Base-by-base conservation (phyloP, 1,140 invertebrate genomes). In the Matsumurasca onukii region DNA sequence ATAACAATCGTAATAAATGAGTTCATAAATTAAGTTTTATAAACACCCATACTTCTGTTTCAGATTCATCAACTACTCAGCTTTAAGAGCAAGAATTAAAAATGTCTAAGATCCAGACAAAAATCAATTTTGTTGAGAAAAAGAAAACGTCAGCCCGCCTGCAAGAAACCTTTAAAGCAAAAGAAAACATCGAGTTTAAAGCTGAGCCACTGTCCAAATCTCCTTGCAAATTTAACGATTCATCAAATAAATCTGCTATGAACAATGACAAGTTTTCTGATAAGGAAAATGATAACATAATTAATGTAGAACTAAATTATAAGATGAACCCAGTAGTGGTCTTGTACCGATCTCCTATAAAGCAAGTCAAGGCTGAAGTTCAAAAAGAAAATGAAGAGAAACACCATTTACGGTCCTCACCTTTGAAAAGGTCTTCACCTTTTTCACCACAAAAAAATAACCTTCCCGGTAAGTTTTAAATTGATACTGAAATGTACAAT, bases 31-130 rank as follows among this genome's bases (percentile, higher is more conserved):
- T n/a, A n/a, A n/a, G n/a, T n/a, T n/a, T n/a, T n/a, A n/a, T n/a
- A n/a, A n/a, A n/a, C n/a, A n/a, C n/a, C n/a, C n/a, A 45, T n/a
- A 45, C 24, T 51, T 51, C n/a, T 51, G 49, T 51, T 51, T n/a
- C 49, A 51, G 49, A 51, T n/a, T n/a, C n/a, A n/a, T n/a, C n/a
- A n/a, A n/a, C n/a, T n/a, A n/a, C n/a, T n/a, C n/a, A n/a, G n/a
- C n/a, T n/a, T n/a, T n/a, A 51, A 5, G 24, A 20, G 17, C n/a
- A 12, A 12, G 39, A 22, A 20, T 5, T 3, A 13, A 59, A 27
- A 25, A 68, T 68, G 66, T 34, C 66, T 1, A 39, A 31, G 34
- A 22, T 68, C 39, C 66, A 68, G 20, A 59, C 31, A 13, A 68
- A 55, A 22, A 20, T 68, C 1, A 57, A 31, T 34, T 68, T 68